Base-by-base conservation (phyloP, 2,113 vertebrate species). In the Peromyscus polionotus region DNA sequence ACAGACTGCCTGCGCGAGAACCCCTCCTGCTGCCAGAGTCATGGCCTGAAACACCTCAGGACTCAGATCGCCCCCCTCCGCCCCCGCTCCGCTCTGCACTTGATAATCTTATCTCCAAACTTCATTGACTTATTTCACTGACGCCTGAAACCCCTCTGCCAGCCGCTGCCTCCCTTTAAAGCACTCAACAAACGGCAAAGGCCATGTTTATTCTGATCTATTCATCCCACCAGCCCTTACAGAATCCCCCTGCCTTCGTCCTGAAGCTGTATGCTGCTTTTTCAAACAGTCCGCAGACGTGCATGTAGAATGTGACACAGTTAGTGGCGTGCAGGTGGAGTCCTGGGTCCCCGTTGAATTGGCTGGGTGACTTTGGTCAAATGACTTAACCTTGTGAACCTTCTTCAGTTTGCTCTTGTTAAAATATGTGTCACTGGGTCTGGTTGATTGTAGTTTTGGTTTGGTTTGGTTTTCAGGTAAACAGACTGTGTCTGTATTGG, bases 321-420 rank as follows among this genome's bases (percentile, higher is more conserved):
- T 80, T 51, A 88, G n/a, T 28, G 42, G 16, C 28, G 0, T 10
- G 7, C 13, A 13, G 17, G 0, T 33, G n/a, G 48, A 92, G 33
- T 42, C 8, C 72, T 33, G 70, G 17, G 19, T 73, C 26, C 63
- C 63, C 14, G 0, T 31, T 11, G 51, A 7, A 14, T 17, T 22
- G 33, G 22, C 57, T 80, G 33, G 31, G 33, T 17, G 73, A 68
- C 11, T 20, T 48, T 36, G 10, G 65, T 13, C 31, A 92, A 80
- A 92, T 80, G 92, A 85, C 42, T 54, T 86, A 76, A 70, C 39
- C 81, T 91, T 68, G 63, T 84, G 13, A 31, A 39, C 77, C 24
- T 77, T 72, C 36, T 70, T 96, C 54, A 0, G 42, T 73, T 87
- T 80, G 67, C 42, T 79, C 63, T 83, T 77, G 67, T 94, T 92